Evolutionary conservation across 2,797 vertebrate species (phyloP).

Genomic region (Molossus molossus): DNA sequence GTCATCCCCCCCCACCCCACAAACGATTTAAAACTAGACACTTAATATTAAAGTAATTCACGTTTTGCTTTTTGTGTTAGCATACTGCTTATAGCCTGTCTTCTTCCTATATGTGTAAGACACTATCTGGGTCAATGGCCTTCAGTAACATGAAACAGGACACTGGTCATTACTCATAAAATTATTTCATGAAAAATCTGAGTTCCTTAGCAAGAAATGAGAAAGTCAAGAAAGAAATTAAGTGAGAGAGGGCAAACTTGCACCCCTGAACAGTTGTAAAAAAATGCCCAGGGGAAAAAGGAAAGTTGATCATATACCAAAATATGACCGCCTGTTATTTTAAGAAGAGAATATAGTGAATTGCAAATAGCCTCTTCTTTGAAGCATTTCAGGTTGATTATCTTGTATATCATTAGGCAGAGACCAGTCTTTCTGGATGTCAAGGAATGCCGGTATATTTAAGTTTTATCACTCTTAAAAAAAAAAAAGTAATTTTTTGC

Average conservation of each 20-base stretch:
- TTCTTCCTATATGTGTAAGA: not conserved
- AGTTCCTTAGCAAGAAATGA: not conserved
- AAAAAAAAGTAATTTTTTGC: not conserved
- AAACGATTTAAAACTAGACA: not conserved
- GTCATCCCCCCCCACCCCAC: not conserved
- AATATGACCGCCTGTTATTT: not conserved
- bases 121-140: not conserved
- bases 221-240: constrained; percentile 27
- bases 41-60: not conserved
- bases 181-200: constrained; percentile 24
- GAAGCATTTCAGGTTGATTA: constrained; percentile 6
- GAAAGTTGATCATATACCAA: not conserved
- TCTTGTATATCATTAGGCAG: not conserved
- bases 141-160: not conserved
- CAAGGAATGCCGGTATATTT: not conserved
- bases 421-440: constrained; percentile 22
- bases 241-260: not conserved
- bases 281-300: not conserved
- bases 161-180: not conserved
- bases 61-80: not conserved
- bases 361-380: not conserved
- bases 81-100: not conserved
- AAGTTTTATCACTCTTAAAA: constrained; percentile 33
- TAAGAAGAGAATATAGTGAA: not conserved
- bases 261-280: not conserved